Evolutionary conservation across 2,113 vertebrate genomes (phyloP).

Genomic region (Datnioides undecimradiatus): DNA sequence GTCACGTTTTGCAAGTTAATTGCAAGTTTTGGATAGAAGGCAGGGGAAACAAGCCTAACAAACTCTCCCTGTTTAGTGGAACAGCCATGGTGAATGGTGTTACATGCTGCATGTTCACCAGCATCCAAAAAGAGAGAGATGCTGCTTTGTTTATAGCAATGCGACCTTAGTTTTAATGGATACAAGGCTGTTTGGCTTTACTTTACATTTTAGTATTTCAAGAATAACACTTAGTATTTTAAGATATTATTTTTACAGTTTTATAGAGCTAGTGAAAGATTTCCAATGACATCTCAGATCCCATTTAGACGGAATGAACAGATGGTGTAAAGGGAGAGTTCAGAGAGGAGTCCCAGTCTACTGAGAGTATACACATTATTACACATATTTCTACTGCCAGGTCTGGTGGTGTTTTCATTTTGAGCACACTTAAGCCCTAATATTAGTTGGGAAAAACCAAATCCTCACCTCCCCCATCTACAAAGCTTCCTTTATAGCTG

Average conservation of each 20-base stretch:
- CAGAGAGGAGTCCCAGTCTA: not conserved
- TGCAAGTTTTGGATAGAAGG: no score
- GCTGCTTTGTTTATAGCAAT: not conserved
- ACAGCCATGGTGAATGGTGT: no score
- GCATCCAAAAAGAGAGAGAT: not conserved
- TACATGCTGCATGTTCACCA: no score
- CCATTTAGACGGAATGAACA: not conserved
- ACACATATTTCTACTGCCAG: not conserved
- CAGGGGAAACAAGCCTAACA: no score
- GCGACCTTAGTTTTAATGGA: not conserved
- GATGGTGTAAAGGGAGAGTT: not conserved
- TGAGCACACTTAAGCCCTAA: not conserved
- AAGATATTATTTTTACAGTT: not conserved
- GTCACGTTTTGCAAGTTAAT: no score
- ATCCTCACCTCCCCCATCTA: not conserved
- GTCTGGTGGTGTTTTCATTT: not conserved
- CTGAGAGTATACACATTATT: not conserved
- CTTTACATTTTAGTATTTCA: not conserved
- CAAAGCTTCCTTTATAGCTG: not conserved
- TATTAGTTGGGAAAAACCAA: not conserved
- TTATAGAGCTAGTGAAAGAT: not conserved
- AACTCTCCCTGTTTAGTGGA: no score
- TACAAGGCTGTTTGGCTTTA: not conserved
- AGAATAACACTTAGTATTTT: not conserved
- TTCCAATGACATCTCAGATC: not conserved